phyloP scores from a whole-genome alignment of 1,140 invertebrate genomes.

The Zaprionus capensis region DNA sequence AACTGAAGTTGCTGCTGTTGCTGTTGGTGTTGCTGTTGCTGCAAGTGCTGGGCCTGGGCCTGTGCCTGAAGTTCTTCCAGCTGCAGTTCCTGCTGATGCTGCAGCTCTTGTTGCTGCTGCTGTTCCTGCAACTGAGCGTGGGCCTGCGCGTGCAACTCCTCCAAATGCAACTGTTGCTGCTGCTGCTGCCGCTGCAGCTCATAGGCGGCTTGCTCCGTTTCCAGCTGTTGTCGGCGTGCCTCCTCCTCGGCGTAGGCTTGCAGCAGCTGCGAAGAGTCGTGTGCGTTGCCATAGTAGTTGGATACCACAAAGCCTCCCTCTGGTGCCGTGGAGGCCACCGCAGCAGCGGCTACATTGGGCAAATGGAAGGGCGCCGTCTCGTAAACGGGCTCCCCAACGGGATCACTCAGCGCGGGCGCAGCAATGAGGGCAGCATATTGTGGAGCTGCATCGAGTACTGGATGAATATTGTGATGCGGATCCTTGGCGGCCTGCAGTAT shows the following conservation, averaged over 20 bases:
- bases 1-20: conserved; percentile 46
- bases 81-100: conserved; percentile 54
- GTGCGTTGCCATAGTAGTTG: conserved; percentile 72
- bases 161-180: conserved; percentile 49
- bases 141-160: conserved; percentile 56
- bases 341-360: conserved; percentile 58
- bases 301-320: conserved; percentile 79
- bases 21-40: conserved; percentile 52
- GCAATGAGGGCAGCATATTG: conserved; percentile 79
- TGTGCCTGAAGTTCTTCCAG: conserved; percentile 58
- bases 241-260: conserved; percentile 77
- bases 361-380: conserved; percentile 71
- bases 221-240: conserved; percentile 63
- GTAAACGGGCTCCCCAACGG: conserved; percentile 48
- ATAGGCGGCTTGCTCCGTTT: conserved; percentile 67
- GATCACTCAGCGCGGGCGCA: conserved; percentile 64
- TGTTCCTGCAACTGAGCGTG: conserved; percentile 54
- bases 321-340: conserved; percentile 43
- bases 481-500: conserved; percentile 82
- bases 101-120: conserved; percentile 6
- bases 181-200: conserved; percentile 68
- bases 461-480: conserved; percentile 76
- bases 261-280: conserved; percentile 70
- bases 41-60: conserved; percentile 57
- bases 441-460: conserved; percentile 66